Base-by-base conservation (phyloP, 2,113 vertebrate genomes). In the Oenanthe melanoleuca region DNA sequence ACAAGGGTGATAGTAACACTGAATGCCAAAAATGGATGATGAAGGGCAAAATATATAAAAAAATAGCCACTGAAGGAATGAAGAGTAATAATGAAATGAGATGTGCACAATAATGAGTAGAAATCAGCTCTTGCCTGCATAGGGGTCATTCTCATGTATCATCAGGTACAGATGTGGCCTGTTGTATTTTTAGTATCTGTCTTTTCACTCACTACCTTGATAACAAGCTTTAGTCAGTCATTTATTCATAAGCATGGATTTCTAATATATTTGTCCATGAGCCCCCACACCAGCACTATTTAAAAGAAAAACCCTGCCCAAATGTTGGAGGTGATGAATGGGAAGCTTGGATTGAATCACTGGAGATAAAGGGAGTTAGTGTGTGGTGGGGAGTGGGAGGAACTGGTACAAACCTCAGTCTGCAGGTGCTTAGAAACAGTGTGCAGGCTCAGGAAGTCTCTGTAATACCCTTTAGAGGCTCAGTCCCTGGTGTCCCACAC, bases 381-480 rank as follows among this genome's bases (percentile, higher is more conserved):
- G 88, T 92, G 88, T 67, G 47, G 64, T 1, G 31, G 45, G 50
- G 72, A 88, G 88, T 47, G 53, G 71, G 88, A 88, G 82, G 69
- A 80, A 38, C 82, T 80, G 38, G 69, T 92, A 71, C 44, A 45
- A 87, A 66, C 49, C 75, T 88, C 63, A 63, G 65, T 61, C 65
- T 78, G 56, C 88, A 95, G 92, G 93, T 90, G 79, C 82, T 93
- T 90, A 96, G 88, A 95, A 89, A 88, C 60, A 75, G 75, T 0
- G 0, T 71, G 77, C 42, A 80, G 80, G 64, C 71, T 94, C 90
- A 95, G 94, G 82, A 96, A 86, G 67, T 88, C 28, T 61, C 53
- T 90, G 69, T 80, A 91, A 92, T 40, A 70, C 61, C 49, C 91
- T 88, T 79, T 64, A 74, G 79, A 86, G 73, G 40, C 40, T 81